Base-by-base conservation (phyloP, 1,140 invertebrate species). In the Ostrea edulis region DNA sequence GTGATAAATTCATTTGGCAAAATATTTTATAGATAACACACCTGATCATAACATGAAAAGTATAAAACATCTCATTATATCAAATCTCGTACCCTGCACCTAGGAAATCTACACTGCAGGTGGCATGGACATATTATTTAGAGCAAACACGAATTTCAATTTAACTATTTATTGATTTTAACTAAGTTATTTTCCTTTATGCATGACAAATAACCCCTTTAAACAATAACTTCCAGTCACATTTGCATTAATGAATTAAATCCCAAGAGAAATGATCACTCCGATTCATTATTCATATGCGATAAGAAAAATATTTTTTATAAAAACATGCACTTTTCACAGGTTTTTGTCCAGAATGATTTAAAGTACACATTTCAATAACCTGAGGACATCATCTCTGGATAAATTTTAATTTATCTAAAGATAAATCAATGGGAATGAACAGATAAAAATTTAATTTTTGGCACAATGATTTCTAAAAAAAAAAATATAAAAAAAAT, bases 1-100 rank as follows among this genome's bases (percentile, higher is more conserved):
- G 68, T 77, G 22, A 77, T 25, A 77, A 77, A 77, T 77, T 77
- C 25, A 77, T 77, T 29, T 77, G 22, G 22, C 68, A 77, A 77
- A 44, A 77, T 25, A 77, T 35, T 29, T 35, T 11, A n/a, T 25
- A 0, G 22, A 25, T 77, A 29, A 77, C 12, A 77, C 68, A 62
- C 68, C 68, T 77, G 68, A 77, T 77, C 25, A 12, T 8, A 77
- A 77, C 68, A 77, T 77, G 68, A 77, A 77, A 77, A 14, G 68
- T 77, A 44, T 44, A 44, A 44, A 44, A 77, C 35, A 25, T 17
- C 4, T 22, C 14, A 35, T 77, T 77, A 35, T 22, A 77, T 77
- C 25, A 77, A 35, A 77, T 77, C 29, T 25, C 11, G 68, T 77
- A 77, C 12, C 25, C 68, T 11, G 25, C 25, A 77, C 22, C 25